Percentiles rank a stretch among this genome's conserved stretches.
These are phyloP conservation scores for Myiotriccus ornatus DNA, from an alignment of 2,797 vertebrate genomes.

Conservation along the genomic window DNA sequence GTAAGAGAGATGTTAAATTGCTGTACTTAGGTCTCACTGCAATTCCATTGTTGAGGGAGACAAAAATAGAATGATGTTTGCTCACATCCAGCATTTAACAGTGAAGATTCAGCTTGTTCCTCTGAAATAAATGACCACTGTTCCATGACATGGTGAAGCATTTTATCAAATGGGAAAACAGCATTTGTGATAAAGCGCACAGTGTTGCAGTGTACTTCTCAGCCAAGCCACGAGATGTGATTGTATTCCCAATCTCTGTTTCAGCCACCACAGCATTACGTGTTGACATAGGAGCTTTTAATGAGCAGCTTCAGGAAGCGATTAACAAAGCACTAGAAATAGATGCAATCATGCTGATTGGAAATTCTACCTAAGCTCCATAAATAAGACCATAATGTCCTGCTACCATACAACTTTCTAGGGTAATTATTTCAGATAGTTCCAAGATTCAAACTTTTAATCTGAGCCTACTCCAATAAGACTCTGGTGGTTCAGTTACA, in stretches of 20 bases:
- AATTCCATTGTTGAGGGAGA: constrained; percentile 46
- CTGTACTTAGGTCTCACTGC: constrained; percentile 19
- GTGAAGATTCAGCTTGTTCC: constrained; percentile 46
- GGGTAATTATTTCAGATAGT: constrained; percentile 56
- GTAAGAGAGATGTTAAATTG: constrained; percentile 48
- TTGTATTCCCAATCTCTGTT: constrained; percentile 27
- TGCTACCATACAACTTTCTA: constrained; percentile 49
- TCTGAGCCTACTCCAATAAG: background rate
- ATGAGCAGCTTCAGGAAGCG: constrained; percentile 69
- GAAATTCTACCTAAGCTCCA: constrained; percentile 64
- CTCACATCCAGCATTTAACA: constrained; percentile 30
- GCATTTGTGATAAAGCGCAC: constrained; percentile 41
- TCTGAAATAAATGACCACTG: constrained; percentile 49
- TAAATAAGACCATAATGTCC: constrained; percentile 64
- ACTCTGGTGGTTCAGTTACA: constrained; percentile 1
- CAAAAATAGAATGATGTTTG: constrained; percentile 41
- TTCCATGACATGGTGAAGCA: constrained; percentile 34
- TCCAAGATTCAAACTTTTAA: constrained; percentile 48
- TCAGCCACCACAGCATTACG: constrained; percentile 44
- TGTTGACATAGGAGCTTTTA: constrained; percentile 65
- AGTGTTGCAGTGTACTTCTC: constrained; percentile 11
- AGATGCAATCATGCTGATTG: constrained; percentile 72
- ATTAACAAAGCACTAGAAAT: constrained; percentile 72
- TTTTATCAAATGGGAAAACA: constrained; percentile 59
- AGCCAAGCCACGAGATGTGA: constrained; percentile 31